Base-by-base conservation (phyloP, 2,113 vertebrate genomes). In the Centropus bengalensis region DNA sequence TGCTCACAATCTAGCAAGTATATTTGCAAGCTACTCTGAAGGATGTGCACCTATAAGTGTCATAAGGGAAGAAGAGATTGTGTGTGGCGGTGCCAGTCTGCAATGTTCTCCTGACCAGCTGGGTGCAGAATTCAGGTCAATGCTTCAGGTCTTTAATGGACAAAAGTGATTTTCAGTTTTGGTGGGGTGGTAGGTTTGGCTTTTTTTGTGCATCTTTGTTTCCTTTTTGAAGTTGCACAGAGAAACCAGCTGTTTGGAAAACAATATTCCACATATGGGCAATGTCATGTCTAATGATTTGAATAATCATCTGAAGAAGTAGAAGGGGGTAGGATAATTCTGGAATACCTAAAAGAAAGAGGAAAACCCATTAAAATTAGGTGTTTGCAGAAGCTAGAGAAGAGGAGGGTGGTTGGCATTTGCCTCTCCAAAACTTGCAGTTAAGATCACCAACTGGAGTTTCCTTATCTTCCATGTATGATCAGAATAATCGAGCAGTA, bases 381-480 rank as follows among this genome's bases (percentile, higher is more conserved):
- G 19, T 74, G n/a, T 85, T 93, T 91, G 44, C 58, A 91, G 75
- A 94, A 91, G 45, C n/a, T 82, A 58, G 28, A 54, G 51, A n/a
- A 92, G 77, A 51, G 62, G 1, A 58, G 52, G 19, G 10, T 77
- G 60, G 4, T 32, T 82, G 23, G 32, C 60, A 54, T 40, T 64
- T 66, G n/a, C 24, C 42, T 77, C 81, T 70, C 26, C 64, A 54
- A 21, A 85, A 75, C 76, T 64, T 82, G 30, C 33, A 55, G 74
- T 62, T 84, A 52, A 85, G 21, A 10, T 91, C 51, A 75, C 28
- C 55, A n/a, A 42, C 32, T 70, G 83, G 56, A 88, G 4, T 12
- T 76, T 69, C 28, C 36, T 44, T 74, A 49, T 55, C 33, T 59
- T 85, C 38, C 19, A 30, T 38, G 49, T 5, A 2, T 24, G 12